These are phyloP conservation scores for Caenorhabditis macrosperma DNA, from an alignment of 2,888 invertebrate genomes.

Conservation along the genomic window DNA sequence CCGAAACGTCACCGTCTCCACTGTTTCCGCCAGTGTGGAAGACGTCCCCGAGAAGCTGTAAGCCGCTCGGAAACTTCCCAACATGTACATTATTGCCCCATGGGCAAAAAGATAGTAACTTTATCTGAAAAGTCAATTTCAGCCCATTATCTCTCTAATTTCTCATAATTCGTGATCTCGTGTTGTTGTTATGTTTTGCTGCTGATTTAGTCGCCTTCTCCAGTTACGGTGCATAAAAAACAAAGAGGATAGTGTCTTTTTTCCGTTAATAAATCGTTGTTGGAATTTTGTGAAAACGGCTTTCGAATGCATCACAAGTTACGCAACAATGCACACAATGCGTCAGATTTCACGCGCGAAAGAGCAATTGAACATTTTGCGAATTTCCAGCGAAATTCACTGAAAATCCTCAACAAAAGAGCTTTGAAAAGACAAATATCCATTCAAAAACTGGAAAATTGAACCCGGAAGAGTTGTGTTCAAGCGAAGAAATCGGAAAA, in stretches of 20 bases:
- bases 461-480: no score
- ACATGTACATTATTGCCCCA: slow-evolving; percentile 36
- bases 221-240: slow-evolving; percentile 4
- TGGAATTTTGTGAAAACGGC: no score
- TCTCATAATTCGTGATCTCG: background rate
- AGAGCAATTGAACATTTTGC: no score
- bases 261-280: background rate
- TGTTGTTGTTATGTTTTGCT: background rate
- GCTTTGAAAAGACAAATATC: no score
- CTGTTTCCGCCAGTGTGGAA: slow-evolving; percentile 25
- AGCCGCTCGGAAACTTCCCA: background rate
- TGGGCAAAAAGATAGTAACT: slow-evolving; percentile 38
- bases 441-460: background rate
- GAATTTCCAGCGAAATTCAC: background rate
- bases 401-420: no score
- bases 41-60: slow-evolving; percentile 51
- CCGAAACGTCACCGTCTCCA: slow-evolving; percentile 32
- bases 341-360: background rate
- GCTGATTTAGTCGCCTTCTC: slow-evolving; percentile 3
- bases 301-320: background rate
- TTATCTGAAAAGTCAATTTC: slow-evolving; percentile 51
- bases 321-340: background rate
- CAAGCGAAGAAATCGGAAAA: background rate
- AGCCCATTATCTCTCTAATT: no score
- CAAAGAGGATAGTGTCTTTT: background rate